Evolutionary conservation across 2,888 invertebrate species (phyloP), one percentile per base, ranked within the genome.

Genomic region (Drosophila nr. medialis): DNA sequence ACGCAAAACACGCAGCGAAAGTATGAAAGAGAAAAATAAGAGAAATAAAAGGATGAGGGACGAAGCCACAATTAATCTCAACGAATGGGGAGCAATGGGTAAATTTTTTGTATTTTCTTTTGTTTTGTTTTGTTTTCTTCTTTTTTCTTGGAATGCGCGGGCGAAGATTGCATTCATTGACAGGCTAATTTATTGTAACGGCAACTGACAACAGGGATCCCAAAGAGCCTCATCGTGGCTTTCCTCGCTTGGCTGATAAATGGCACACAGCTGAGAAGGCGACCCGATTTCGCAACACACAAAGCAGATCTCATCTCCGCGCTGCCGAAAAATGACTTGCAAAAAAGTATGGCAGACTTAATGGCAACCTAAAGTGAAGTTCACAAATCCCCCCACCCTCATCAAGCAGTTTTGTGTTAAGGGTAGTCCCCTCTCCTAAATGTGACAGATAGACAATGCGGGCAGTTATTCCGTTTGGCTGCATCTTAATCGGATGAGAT

Each of bases 161-260:
- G 78, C 68, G 77, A 67, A 75, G 66, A 67, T 65, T 72, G 58
- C 68, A 53, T 58, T 62, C 73, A 81, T 78, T 78, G 82, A 74
- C 81, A 79, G 73, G 83, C 82, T 86, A 83, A 85, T 87, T 87
- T 85, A 85, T 85, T 86, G 86, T 87, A 85, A 87, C 85, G 88
- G 85, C 86, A 87, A 83, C 88, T 85, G 85, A 85, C 85, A 83
- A 85, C 88, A 81, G 62, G 56, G 55, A 50, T 63, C 76, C 51
- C 62, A 24, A 13, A 38, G 60, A 27, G 13, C 30, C 48, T 56
- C 64, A 30, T 50, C 48, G 38, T 63, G 77, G 77, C 81, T 86
- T 86, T 86, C 80, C 86, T 79, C 81, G 81, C 75, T 73, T 13
- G 27, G 36, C 86, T 84, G 87, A 84, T 86, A 73, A 84, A 84